A percentile compares a stretch with the other conserved stretches of the same genome.
Evolutionary conservation across 2,113 vertebrate genomes (phyloP).

Genomic region (Petroica traversi): DNA sequence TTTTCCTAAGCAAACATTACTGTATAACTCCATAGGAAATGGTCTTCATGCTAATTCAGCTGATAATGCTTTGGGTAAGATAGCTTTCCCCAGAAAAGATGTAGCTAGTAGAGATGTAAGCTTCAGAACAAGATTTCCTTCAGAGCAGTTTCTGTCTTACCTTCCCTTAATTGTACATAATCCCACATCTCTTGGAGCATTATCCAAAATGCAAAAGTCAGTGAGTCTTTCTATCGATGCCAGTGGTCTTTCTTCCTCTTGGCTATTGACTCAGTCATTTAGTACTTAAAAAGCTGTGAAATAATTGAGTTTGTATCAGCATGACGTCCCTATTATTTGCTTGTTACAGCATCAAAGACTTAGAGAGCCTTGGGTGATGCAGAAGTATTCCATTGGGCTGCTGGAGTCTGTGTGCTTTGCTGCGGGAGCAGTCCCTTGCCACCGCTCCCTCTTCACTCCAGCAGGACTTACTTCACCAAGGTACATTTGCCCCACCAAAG

Average conservation of each 20-base stretch:
- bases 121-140: background rate
- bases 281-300: background rate
- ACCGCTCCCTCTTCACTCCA: accelerated
- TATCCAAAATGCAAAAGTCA: background rate
- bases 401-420: background rate
- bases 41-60: background rate
- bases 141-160: background rate
- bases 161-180: background rate
- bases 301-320: background rate
- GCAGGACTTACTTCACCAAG: background rate
- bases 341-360: background rate
- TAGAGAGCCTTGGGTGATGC: accelerated
- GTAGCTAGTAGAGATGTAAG: background rate
- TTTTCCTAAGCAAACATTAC: background rate
- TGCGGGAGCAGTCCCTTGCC: background rate
- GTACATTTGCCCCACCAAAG: background rate
- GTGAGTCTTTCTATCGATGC: accelerated
- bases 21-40: background rate
- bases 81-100: background rate
- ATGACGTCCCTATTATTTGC: background rate
- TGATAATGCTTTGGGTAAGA: background rate
- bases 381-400: accelerated
- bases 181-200: background rate
- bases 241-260: background rate
- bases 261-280: background rate